Evolutionary conservation across 2,797 vertebrate species (phyloP).

Genomic region (Melopsittacus undulatus): DNA sequence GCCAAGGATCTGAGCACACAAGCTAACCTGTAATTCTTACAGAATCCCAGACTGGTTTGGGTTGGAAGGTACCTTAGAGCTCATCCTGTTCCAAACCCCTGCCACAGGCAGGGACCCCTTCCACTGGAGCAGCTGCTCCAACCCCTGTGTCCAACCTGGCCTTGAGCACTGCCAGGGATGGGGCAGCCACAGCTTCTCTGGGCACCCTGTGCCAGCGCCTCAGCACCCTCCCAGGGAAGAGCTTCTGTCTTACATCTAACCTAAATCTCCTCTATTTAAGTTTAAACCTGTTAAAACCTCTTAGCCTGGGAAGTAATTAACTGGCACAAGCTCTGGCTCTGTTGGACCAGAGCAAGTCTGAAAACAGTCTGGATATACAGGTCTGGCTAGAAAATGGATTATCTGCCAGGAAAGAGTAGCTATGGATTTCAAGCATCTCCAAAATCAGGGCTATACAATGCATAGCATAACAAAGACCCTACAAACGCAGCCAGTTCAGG

Average conservation of each 20-base stretch:
- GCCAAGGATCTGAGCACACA: neutral
- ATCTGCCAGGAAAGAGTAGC: neutral
- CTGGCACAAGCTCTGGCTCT: neutral
- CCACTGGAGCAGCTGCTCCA: neutral
- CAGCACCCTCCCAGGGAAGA: too few relatives aligned
- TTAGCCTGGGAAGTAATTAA: neutral
- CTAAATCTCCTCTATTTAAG: too few relatives aligned
- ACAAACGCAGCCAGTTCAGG: neutral
- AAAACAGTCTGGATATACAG: neutral
- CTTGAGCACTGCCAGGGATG: neutral
- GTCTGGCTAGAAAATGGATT: neutral
- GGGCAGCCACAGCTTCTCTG: neutral
- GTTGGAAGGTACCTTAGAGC: neutral
- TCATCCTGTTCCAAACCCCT: too few relatives aligned
- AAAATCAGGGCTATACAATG: neutral
- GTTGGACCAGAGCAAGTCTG: neutral
- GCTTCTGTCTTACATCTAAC: too few relatives aligned
- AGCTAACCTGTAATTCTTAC: neutral
- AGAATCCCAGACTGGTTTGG: neutral
- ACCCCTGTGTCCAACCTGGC: neutral
- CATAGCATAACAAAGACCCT: neutral
- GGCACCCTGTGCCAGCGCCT: neutral
- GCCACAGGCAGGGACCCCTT: too few relatives aligned
- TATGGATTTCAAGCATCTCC: neutral
- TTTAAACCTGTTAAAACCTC: neutral